Conservation (phyloP, 1,140 invertebrate genomes). For the Diachasma alloeum region DNA sequence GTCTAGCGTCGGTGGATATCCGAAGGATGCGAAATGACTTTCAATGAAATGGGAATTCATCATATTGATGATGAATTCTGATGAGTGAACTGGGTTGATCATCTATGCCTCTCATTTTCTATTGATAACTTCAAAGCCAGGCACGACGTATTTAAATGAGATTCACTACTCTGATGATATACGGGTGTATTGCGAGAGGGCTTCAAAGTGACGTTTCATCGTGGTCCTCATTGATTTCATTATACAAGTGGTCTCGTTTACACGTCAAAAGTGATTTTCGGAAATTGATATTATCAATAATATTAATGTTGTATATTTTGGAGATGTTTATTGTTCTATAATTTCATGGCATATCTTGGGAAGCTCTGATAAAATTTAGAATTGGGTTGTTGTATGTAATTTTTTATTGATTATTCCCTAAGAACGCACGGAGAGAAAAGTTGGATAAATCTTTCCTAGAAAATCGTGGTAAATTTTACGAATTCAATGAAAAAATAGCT, state of each 20-base stretch:
- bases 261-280: neutral
- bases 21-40: neutral
- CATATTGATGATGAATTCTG: neutral
- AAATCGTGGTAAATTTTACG: too few relatives aligned
- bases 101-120: neutral
- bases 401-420: too few relatives aligned
- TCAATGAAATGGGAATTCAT: neutral
- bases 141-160: neutral
- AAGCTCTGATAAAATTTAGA: too few relatives aligned
- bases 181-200: neutral
- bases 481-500: too few relatives aligned
- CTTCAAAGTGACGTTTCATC: neutral
- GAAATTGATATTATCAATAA: neutral
- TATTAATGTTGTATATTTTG: neutral
- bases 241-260: neutral
- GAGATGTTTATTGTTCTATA: neutral
- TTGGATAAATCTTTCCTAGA: too few relatives aligned
- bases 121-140: neutral
- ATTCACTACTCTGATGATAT: neutral
- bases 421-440: too few relatives aligned
- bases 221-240: neutral
- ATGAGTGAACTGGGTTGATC: neutral
- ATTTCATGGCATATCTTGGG: too few relatives aligned
- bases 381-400: too few relatives aligned
- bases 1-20: neutral